Percentiles rank a stretch among this genome's conserved stretches.
Evolutionary conservation across 1,140 invertebrate species (phyloP).

Genomic region (Drosophila sucinea): DNA sequence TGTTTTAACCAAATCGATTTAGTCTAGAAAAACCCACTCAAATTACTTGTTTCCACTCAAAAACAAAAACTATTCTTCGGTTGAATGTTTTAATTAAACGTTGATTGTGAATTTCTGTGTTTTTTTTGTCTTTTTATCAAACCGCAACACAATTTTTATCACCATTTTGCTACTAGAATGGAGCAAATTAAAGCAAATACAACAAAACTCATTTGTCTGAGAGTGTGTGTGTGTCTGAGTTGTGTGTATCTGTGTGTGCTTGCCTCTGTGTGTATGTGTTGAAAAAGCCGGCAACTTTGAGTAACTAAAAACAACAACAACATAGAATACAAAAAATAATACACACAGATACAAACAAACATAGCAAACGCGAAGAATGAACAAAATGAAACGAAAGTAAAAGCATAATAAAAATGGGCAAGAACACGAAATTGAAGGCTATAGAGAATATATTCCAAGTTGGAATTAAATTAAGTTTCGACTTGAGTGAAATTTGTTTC

Average conservation of each 20-base stretch:
- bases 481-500: constrained; percentile 1
- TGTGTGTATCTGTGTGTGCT: constrained; percentile 19
- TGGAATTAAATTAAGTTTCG: constrained; percentile 1
- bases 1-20: constrained; percentile 69
- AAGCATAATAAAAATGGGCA: constrained; percentile 56
- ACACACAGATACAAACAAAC: constrained; percentile 31
- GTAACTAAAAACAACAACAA: constrained; percentile 33
- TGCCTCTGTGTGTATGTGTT: constrained; percentile 53
- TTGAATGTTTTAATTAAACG: constrained; percentile 57
- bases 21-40: constrained; percentile 57
- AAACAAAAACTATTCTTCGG: background rate
- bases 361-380: constrained; percentile 38
- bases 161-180: constrained; percentile 47
- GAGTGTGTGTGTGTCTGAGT: constrained; percentile 28
- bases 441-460: constrained; percentile 8
- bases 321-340: constrained; percentile 43
- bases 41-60: background rate
- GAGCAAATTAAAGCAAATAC: constrained; percentile 6
- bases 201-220: constrained; percentile 6
- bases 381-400: constrained; percentile 65
- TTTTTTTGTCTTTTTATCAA: constrained; percentile 48
- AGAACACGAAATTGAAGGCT: constrained; percentile 26
- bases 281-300: constrained; percentile 71
- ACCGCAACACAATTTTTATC: constrained; percentile 62
- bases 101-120: constrained; percentile 46